Conservation (phyloP, 2,888 invertebrate species). For the Sicus ferrugineus region DNA sequence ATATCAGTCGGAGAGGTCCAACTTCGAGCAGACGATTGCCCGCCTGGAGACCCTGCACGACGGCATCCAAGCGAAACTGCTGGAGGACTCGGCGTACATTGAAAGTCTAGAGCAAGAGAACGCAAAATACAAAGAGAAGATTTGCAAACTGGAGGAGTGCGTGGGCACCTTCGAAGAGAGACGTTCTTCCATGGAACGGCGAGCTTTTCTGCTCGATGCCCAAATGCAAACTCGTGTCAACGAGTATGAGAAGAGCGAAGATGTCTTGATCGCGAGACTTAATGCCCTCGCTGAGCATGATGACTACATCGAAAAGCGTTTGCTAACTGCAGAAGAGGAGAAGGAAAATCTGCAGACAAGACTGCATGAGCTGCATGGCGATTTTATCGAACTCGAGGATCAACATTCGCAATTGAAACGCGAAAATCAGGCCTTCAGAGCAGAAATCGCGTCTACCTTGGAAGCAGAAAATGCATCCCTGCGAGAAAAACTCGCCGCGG, state of each 20-base stretch:
- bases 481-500: constrained; percentile 62
- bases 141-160: constrained; percentile 73
- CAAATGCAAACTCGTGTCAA: constrained; percentile 70
- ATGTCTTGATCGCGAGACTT: constrained; percentile 71
- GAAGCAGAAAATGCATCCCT: constrained; percentile 58
- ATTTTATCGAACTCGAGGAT: constrained; percentile 62
- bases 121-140: constrained; percentile 71
- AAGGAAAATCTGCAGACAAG: constrained; percentile 66
- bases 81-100: constrained; percentile 77
- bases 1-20: constrained; percentile 50
- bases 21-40: constrained; percentile 54
- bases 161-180: constrained; percentile 71
- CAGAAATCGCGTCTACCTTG: constrained; percentile 58
- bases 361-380: constrained; percentile 65
- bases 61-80: constrained; percentile 72
- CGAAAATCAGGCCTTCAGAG: constrained; percentile 62
- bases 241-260: constrained; percentile 71
- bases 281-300: constrained; percentile 71
- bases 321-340: constrained; percentile 69
- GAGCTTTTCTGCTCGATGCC: constrained; percentile 70
- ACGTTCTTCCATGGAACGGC: constrained; percentile 69
- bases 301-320: constrained; percentile 69
- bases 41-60: constrained; percentile 59
- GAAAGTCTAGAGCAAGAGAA: constrained; percentile 77
- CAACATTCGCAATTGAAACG: constrained; percentile 63